A percentile compares a stretch with the other conserved stretches of the same genome.
These are phyloP conservation scores for Sarcophaga subvicina DNA, from an alignment of 2,888 invertebrate species.

Conservation along the genomic window DNA sequence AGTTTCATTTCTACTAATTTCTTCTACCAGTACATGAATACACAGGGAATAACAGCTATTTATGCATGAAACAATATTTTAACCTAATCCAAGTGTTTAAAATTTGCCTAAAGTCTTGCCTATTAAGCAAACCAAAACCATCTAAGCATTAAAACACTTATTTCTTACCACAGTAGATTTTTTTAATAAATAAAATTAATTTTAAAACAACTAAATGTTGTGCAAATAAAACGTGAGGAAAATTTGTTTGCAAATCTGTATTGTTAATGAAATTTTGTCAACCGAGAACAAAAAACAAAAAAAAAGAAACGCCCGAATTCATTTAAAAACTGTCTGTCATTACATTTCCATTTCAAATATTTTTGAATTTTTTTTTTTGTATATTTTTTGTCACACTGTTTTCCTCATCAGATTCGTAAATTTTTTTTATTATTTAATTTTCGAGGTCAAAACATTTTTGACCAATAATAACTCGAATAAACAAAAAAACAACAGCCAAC, in stretches of 20 bases:
- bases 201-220: slow-evolving; percentile 10
- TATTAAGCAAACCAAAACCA: no score
- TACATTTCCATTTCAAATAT: slow-evolving; percentile 6
- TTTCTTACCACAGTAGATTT: no score
- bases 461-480: slow-evolving; percentile 36
- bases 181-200: slow-evolving; percentile 27
- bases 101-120: no score
- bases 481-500: slow-evolving; percentile 10
- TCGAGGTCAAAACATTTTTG: slow-evolving; percentile 46
- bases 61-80: no score
- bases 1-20: no score
- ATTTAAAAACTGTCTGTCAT: slow-evolving; percentile 32
- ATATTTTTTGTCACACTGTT: background rate
- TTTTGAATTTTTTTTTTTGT: background rate
- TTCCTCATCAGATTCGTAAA: no score
- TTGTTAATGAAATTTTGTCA: background rate
- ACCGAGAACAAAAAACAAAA: background rate
- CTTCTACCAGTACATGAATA: no score
- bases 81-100: no score
- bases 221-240: slow-evolving; percentile 38
- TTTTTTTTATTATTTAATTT: slow-evolving; percentile 34
- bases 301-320: background rate
- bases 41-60: no score
- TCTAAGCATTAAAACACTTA: no score
- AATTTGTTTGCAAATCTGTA: slow-evolving; percentile 17